Percentiles rank a stretch among this genome's conserved stretches.
Conservation (phyloP, 2,113 vertebrate species). For the Campylomormyrus tamandua region DNA sequence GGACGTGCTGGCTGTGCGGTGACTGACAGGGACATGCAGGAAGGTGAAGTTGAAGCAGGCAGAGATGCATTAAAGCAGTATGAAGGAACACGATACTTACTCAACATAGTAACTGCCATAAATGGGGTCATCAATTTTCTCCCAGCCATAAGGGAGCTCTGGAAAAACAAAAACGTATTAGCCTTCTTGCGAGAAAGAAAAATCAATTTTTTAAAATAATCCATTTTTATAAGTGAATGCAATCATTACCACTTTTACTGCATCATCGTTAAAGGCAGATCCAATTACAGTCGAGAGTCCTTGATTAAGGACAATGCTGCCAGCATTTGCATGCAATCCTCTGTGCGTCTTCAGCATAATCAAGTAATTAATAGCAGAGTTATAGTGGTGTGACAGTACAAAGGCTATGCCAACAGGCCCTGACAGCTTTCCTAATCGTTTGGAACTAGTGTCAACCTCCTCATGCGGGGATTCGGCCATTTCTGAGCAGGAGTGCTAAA, state of each 20-base stretch:
- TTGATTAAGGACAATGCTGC: background rate
- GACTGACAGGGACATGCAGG: background rate
- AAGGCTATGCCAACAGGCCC: background rate
- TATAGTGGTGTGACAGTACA: constrained; percentile 2
- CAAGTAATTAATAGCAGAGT: constrained; percentile 3
- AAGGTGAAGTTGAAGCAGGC: background rate
- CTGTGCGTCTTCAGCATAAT: background rate
- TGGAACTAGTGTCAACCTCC: background rate
- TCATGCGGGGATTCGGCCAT: background rate
- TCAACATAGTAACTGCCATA: constrained; percentile 99
- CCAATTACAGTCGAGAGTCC: background rate
- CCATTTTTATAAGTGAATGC: background rate
- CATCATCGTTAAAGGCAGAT: background rate
- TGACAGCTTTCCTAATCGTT: background rate
- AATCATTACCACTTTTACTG: constrained; percentile 4
- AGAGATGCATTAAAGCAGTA: constrained; percentile 2
- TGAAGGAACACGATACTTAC: constrained; percentile 73
- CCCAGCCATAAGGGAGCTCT: constrained; percentile 99
- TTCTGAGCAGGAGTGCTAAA: background rate
- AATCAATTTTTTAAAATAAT: constrained; percentile 37
- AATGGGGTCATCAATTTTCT: constrained; percentile 99
- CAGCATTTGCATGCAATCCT: background rate
- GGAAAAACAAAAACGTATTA: constrained; percentile 53
- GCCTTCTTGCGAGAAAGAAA: constrained; percentile 21
- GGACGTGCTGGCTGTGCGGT: background rate